Conservation (phyloP, 2,113 vertebrate genomes). For the Panthera tigris region DNA sequence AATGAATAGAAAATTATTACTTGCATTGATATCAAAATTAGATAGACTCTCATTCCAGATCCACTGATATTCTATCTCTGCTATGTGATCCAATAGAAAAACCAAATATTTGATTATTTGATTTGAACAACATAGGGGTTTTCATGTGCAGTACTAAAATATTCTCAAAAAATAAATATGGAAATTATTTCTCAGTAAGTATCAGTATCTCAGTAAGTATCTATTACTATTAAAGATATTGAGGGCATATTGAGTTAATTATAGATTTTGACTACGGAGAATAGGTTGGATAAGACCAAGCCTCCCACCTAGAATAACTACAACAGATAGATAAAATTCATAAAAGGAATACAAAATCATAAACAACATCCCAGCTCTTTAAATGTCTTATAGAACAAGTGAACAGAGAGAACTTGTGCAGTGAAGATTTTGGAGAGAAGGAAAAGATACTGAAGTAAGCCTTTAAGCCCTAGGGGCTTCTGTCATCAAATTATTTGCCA, state of each 20-base stretch:
- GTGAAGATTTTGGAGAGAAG: neutral
- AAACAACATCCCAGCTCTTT: neutral
- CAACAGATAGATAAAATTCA: neutral
- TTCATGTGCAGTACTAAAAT: neutral
- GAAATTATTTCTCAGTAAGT: neutral
- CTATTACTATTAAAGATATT: neutral
- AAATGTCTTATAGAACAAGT: neutral
- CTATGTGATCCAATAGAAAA: neutral
- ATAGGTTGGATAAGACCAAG: neutral
- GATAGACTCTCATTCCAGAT: neutral
- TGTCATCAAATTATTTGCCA: neutral
- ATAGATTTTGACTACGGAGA: neutral
- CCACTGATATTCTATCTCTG: neutral
- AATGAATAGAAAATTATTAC: neutral
- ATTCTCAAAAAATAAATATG: slow-evolving; percentile 14
- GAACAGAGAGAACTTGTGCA: neutral
- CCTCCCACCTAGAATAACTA: neutral
- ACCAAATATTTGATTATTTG: neutral
- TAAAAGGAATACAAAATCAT: neutral
- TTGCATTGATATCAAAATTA: neutral
- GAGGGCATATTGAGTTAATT: neutral
- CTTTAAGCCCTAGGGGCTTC: neutral
- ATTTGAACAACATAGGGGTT: neutral
- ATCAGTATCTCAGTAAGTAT: neutral
- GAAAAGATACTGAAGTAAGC: neutral